Evolutionary conservation across 2,113 vertebrate genomes (phyloP), one percentile per base, ranked within the genome.

Genomic region (Bombycilla garrulus): DNA sequence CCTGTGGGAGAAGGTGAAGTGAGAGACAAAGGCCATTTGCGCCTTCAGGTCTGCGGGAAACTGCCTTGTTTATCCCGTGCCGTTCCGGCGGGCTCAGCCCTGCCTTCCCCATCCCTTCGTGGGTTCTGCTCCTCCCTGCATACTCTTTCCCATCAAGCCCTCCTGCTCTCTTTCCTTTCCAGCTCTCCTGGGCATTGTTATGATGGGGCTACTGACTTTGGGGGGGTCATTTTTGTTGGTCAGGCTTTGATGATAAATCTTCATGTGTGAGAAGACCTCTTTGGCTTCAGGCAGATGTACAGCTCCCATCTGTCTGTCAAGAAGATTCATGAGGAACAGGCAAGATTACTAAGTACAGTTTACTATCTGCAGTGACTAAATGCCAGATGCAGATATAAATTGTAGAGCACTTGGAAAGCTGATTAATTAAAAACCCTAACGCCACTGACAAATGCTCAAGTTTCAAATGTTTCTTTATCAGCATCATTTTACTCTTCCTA

Each of bases 341-440:
- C 33, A 86, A 72, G 88, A 85, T 80, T 85, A 51, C 74, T 91
- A 80, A 94, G 62, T 80, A 82, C 36, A 54, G 82, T 90, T 93
- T 88, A 80, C 76, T 94, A 20, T 86, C 86, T 90, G 21, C 60
- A 82, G 14, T 73, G 79, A 83, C 92, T 58, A 88, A 92, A 91
- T 88, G 62, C 67, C 79, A 90, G 73, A 90, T 6, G 6, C 29
- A 88, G 84, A 86, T 88, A 90, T 36, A 91, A 92, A 73, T 70
- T 86, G n/a, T 73, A 77, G 76, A 19, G 31, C 18, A 66, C 26
- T 81, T 81, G 62, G 90, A 92, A 95, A 87, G 70, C 54, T 83
- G 76, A 88, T 73, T 93, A 93, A 92, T 92, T 95, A 73, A 86
- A 94, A 91, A 56, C 13, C 25, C 22, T 35, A 80, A 85, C 1